A percentile compares a stretch with the other conserved stretches of the same genome.
These are phyloP conservation scores for Rhopalosiphum padi DNA, from an alignment of 1,140 invertebrate genomes.

Conservation along the genomic window DNA sequence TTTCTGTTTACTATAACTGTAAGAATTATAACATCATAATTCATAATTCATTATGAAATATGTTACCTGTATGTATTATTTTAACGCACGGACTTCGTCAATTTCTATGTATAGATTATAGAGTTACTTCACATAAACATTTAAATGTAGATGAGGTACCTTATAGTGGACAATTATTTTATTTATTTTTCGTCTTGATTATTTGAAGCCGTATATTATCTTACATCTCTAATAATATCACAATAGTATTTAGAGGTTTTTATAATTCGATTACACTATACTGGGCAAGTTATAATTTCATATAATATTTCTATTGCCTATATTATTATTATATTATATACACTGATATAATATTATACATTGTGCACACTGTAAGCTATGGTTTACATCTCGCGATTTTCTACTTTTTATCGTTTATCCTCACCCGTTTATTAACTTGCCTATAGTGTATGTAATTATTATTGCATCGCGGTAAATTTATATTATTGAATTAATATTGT, in stretches of 20 bases:
- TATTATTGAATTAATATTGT: conserved; percentile 5
- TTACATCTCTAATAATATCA: conserved; percentile 11
- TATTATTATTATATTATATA: conserved; percentile 17
- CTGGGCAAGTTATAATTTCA: conserved; percentile 17
- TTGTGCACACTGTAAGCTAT: neutral
- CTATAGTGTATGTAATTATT: neutral
- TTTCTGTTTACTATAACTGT: neutral
- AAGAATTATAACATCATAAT: neutral
- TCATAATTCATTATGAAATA: neutral
- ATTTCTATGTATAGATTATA: neutral
- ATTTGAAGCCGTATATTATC: neutral
- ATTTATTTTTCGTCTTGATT: neutral
- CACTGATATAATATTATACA: conserved; percentile 20
- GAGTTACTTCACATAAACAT: neutral
- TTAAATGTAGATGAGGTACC: neutral
- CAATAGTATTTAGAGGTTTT: conserved; percentile 37
- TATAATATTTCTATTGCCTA: too few relatives aligned
- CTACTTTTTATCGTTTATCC: neutral
- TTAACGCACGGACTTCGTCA: neutral
- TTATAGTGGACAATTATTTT: neutral
- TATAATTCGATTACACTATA: neutral
- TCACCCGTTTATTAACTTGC: neutral
- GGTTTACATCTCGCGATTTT: neutral
- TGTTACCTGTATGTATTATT: neutral
- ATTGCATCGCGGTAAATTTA: conserved; percentile 44